Conservation (phyloP, 2,797 vertebrate species). For the Chelidonichthys spinosus region DNA sequence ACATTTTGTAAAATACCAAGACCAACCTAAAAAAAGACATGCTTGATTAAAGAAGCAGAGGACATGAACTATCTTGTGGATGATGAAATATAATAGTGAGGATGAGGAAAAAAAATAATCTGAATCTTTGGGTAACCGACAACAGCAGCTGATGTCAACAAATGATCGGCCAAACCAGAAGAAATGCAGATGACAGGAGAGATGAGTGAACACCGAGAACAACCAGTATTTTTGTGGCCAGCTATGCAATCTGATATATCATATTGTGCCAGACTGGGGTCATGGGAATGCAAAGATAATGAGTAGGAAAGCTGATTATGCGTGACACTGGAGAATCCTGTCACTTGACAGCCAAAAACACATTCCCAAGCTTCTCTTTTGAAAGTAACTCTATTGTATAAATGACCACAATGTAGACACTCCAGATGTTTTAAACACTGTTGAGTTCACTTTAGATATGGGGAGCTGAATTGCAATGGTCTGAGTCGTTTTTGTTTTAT, state of each 20-base stretch:
- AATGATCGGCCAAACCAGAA: slow-evolving; percentile 61
- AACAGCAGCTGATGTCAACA: slow-evolving; percentile 61
- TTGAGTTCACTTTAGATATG: slow-evolving; percentile 36
- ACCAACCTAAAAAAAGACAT: slow-evolving; percentile 26
- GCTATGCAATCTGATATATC: slow-evolving; percentile 41
- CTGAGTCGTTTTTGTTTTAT: slow-evolving; percentile 22
- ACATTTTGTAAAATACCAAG: slow-evolving; percentile 27
- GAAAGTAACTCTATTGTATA: slow-evolving; percentile 33
- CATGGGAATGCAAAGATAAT: slow-evolving; percentile 29
- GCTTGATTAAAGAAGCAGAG: slow-evolving; percentile 35
- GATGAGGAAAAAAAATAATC: slow-evolving; percentile 6
- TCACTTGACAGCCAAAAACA: slow-evolving; percentile 42
- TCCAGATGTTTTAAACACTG: slow-evolving; percentile 31
- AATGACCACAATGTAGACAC: slow-evolving; percentile 33
- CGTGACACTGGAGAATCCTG: slow-evolving; percentile 51
- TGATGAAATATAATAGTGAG: slow-evolving; percentile 20
- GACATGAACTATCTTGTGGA: slow-evolving; percentile 10
- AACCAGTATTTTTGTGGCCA: slow-evolving; percentile 57
- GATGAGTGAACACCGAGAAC: slow-evolving; percentile 30
- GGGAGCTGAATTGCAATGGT: slow-evolving; percentile 18
- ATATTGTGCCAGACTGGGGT: slow-evolving; percentile 27
- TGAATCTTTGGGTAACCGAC: slow-evolving; percentile 21
- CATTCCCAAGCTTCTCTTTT: slow-evolving; percentile 51
- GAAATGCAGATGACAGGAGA: slow-evolving; percentile 53
- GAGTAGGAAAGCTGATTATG: slow-evolving; percentile 36